Evolutionary conservation across 2,888 invertebrate genomes (phyloP).

Genomic region (Coelopa pilipes): DNA sequence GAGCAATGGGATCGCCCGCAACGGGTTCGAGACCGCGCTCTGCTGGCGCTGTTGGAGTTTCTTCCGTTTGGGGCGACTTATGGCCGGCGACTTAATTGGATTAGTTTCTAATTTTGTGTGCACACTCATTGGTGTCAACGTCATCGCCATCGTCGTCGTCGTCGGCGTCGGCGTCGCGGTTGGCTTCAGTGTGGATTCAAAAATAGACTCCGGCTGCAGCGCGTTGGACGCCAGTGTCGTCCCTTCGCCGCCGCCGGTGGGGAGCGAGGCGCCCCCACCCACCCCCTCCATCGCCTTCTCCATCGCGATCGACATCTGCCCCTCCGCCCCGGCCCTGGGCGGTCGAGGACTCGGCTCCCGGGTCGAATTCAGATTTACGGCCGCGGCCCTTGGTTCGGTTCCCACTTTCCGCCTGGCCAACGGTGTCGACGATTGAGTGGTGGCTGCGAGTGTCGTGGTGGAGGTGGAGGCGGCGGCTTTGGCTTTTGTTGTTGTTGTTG

Average conservation of each 20-base stretch:
- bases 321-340: slow-evolving; percentile 3
- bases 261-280: not conserved
- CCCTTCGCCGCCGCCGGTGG: slow-evolving; percentile 4
- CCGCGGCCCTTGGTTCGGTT: slow-evolving; percentile 30
- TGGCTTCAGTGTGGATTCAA: slow-evolving; percentile 13
- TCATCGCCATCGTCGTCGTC: slow-evolving; percentile 7
- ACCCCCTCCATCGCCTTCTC: not conserved
- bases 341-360: not conserved
- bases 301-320: slow-evolving; percentile 5
- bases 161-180: slow-evolving; percentile 20
- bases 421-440: slow-evolving; percentile 27
- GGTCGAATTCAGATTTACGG: slow-evolving; percentile 15
- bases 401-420: slow-evolving; percentile 28
- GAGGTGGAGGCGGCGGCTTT: not conserved
- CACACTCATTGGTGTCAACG: slow-evolving; percentile 33
- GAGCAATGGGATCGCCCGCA: slow-evolving; percentile 46
- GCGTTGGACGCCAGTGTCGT: slow-evolving; percentile 18
- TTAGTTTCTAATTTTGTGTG: slow-evolving; percentile 47
- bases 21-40: slow-evolving; percentile 42
- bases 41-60: slow-evolving; percentile 37
- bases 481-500: slow-evolving; percentile 4
- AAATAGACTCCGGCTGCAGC: not conserved
- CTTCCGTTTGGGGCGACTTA: slow-evolving; percentile 48
- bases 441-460: not conserved
- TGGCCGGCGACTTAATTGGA: slow-evolving; percentile 45